Evolutionary conservation across 1,140 invertebrate genomes (phyloP).

Genomic region (Solenopsis invicta): DNA sequence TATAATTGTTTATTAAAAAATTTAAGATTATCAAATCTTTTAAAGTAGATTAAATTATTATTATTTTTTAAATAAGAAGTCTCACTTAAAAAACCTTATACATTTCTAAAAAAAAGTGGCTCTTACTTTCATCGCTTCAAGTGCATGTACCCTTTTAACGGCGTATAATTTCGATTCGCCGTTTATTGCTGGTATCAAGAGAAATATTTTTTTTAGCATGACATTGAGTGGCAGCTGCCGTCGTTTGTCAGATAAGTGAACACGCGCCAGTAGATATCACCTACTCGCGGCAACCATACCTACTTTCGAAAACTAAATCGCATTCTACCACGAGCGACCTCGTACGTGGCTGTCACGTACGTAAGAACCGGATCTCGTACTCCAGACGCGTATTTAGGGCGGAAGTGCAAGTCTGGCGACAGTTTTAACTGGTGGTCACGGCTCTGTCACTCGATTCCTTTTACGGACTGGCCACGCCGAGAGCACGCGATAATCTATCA

Average conservation of each 20-base stretch:
- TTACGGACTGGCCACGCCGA: slow-evolving; percentile 38
- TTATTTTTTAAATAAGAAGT: too few species aligned
- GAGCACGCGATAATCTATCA: slow-evolving; percentile 35
- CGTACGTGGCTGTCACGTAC: slow-evolving; percentile 59
- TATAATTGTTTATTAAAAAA: too few species aligned
- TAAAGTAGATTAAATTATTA: too few species aligned
- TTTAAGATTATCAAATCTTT: too few species aligned
- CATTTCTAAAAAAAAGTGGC: too few species aligned
- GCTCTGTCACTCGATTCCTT: slow-evolving; percentile 48
- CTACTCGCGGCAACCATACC: slow-evolving; percentile 11
- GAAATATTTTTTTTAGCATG: background rate
- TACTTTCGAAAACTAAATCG: slow-evolving; percentile 71
- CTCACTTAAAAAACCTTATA: too few species aligned
- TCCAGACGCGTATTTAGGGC: slow-evolving; percentile 77
- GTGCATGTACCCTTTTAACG: too few species aligned
- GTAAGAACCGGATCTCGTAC: slow-evolving; percentile 77
- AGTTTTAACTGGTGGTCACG: slow-evolving; percentile 75
- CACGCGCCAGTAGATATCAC: slow-evolving; percentile 11
- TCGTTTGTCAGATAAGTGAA: slow-evolving; percentile 30
- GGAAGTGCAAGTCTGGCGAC: slow-evolving; percentile 76
- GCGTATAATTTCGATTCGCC: background rate
- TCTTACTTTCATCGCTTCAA: too few species aligned
- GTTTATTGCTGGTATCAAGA: slow-evolving; percentile 7
- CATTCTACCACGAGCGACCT: slow-evolving; percentile 57
- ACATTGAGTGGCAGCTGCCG: background rate